Base-by-base conservation (phyloP, 2,888 invertebrate genomes). In the Lycia hirtaria region DNA sequence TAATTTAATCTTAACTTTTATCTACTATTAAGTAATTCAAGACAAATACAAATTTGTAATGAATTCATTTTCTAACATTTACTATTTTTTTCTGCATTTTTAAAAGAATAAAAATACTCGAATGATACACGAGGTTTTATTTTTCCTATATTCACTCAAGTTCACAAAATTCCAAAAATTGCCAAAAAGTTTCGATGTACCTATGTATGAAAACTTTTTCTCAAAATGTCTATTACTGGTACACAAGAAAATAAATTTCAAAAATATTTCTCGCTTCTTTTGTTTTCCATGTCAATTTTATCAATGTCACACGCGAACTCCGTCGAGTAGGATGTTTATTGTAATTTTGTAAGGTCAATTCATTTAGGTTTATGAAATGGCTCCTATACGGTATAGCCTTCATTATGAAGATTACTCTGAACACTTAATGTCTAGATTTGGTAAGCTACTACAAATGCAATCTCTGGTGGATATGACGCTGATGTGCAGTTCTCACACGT, bases 401-500 rank as follows among this genome's bases (percentile, higher is more conserved):
- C 94, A 95, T 76, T 95, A 95, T 93, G 94, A 94, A 80, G 94
- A 94, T 77, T 95, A 96, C 83, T 93, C 95, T 20, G 93, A 94
- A 68, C 94, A 95, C 77, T 88, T 95, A 67, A 93, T 94, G 78
- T 94, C 94, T 48, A 93, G 94, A 73, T 94, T 96, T 76, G 95
- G 95, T 62, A 94, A 94, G 74, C 87, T 96, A 35, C 91, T 96
- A 76, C 95, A 95, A 85, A 94, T 94, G 78, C 95, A 96, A 80
- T 94, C 94, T 56, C 89, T 96, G 62, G 96, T 96, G 35, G 96
- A 96, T 80, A 94, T 96, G 82, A 95, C 95, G 47, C 93, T 96
- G 40, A 94, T 95, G 92, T 96, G 96, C 77, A 95, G 95, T 72
- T 95, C 94, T 43, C 95, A 95, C 76, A 94, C 95, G 69, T 92